Percentiles rank a stretch among this genome's conserved stretches.
phyloP scores from a whole-genome alignment of 2,113 vertebrate species.

The Epinephelus lanceolatus region DNA sequence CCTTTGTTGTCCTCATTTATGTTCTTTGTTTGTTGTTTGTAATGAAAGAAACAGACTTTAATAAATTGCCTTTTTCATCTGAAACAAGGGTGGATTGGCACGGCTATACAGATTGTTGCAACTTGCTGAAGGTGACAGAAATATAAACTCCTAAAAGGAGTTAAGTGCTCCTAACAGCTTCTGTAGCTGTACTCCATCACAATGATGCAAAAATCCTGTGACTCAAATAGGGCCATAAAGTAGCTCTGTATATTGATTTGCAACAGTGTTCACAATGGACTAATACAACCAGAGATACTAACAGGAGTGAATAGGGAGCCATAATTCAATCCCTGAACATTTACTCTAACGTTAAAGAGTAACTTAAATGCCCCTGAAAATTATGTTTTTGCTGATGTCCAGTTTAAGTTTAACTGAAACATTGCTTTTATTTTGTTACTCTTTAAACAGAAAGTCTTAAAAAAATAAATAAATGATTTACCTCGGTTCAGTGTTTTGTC shows the following conservation, averaged over 20 bases:
- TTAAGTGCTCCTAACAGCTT: not conserved
- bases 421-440: not conserved
- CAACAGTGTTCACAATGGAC: not conserved
- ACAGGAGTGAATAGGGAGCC: not conserved
- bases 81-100: not conserved
- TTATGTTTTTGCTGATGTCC: not conserved
- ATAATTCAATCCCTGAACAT: not conserved
- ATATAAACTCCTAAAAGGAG: not conserved
- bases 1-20: too few relatives aligned
- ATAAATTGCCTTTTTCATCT: not conserved
- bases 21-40: too few relatives aligned
- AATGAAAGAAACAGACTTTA: too few relatives aligned
- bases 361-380: not conserved
- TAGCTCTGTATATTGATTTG: not conserved
- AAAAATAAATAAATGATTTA: constrained; percentile 27
- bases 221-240: constrained; percentile 6
- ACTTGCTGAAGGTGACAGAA: not conserved
- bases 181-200: not conserved
- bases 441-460: not conserved
- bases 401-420: not conserved
- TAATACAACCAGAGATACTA: not conserved
- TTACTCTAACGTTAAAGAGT: not conserved
- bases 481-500: not conserved
- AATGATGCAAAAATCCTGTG: not conserved
- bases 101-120: not conserved